A percentile compares a stretch with the other conserved stretches of the same genome.
Evolutionary conservation across 1,140 invertebrate species (phyloP).

Genomic region (Sweltsa coloradensis): DNA sequence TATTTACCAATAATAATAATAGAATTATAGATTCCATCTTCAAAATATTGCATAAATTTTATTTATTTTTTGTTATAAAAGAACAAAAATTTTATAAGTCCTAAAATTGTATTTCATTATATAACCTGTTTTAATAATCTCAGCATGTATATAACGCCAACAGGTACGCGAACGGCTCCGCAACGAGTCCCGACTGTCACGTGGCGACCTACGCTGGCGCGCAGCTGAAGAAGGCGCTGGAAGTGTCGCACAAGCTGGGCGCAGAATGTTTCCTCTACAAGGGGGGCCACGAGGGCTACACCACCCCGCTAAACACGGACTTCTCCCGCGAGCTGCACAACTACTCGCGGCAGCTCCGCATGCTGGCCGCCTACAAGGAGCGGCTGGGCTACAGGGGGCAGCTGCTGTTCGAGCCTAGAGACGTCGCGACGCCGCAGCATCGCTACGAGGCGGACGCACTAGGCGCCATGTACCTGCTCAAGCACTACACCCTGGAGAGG

Average conservation of each 20-base stretch:
- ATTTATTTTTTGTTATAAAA: slow-evolving; percentile 1
- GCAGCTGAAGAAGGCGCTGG: slow-evolving; percentile 49
- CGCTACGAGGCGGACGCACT: slow-evolving; percentile 48
- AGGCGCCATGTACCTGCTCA: slow-evolving; percentile 47
- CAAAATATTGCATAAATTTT: too few species aligned
- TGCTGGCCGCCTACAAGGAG: slow-evolving; percentile 47
- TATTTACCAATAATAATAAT: too few species aligned
- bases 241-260: slow-evolving; percentile 45
- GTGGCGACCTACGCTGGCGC: slow-evolving; percentile 44
- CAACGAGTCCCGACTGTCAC: slow-evolving; percentile 42
- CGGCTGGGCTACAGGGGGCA: slow-evolving; percentile 48
- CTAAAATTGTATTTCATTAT: too few species aligned
- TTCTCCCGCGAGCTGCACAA: slow-evolving; percentile 43
- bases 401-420: slow-evolving; percentile 35
- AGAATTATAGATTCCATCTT: too few species aligned
- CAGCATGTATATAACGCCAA: too few species aligned
- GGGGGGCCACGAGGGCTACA: slow-evolving; percentile 46
- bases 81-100: slow-evolving; percentile 6
- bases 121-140: too few species aligned
- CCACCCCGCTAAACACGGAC: slow-evolving; percentile 43
- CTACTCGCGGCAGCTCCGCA: slow-evolving; percentile 45
- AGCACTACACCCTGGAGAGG: slow-evolving; percentile 44
- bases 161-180: slow-evolving; percentile 45
- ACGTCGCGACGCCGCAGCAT: slow-evolving; percentile 12
- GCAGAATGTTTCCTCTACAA: slow-evolving; percentile 49